A percentile compares a stretch with the other conserved stretches of the same genome.
Evolutionary conservation across 2,888 invertebrate genomes (phyloP).

Genomic region (Oeneis ivallda): DNA sequence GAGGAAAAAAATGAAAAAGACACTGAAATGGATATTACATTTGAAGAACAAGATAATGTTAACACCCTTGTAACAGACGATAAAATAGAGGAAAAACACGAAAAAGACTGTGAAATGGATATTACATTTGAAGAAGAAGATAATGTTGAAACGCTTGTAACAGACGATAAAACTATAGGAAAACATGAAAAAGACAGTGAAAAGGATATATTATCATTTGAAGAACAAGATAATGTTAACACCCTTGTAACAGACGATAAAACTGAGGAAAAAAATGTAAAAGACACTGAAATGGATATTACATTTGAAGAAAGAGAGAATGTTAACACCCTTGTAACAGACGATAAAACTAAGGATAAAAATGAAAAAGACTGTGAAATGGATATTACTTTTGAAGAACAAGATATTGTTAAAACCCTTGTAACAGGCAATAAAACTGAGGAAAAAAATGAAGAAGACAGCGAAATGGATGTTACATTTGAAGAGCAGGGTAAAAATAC

Average conservation of each 20-base stretch:
- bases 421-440: not conserved
- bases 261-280: not conserved
- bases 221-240: not conserved
- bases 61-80: not conserved
- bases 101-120: not conserved
- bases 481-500: not conserved
- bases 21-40: constrained; percentile 11
- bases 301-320: not conserved
- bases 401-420: not conserved
- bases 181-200: not conserved
- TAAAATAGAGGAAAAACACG: not conserved
- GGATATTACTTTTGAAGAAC: not conserved
- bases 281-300: constrained; percentile 2
- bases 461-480: not conserved
- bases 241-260: not conserved
- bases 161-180: not conserved
- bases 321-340: not conserved
- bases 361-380: not conserved
- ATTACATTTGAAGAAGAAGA: not conserved
- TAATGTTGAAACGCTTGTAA: not conserved
- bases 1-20: not conserved
- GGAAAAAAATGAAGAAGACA: not conserved
- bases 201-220: not conserved
- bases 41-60: not conserved
- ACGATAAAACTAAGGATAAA: not conserved